Percentiles rank a stretch among this genome's conserved stretches.
phyloP scores from a whole-genome alignment of 2,888 invertebrate genomes.

The Rhimphoctona megacephalus region DNA sequence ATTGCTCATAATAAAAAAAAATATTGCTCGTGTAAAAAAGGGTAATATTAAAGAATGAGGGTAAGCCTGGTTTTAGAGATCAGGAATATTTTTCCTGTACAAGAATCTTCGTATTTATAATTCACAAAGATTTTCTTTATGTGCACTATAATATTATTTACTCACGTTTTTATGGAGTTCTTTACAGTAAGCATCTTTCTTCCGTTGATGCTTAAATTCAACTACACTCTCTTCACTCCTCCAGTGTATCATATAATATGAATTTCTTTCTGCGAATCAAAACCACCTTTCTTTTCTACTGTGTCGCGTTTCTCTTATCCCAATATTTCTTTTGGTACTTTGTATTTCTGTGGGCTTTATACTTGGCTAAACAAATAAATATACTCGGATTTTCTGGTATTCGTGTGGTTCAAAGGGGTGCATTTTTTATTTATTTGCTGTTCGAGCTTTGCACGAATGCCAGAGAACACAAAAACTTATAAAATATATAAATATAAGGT shows the following conservation, averaged over 20 bases:
- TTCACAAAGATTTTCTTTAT: conserved; percentile 41
- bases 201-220: conserved; percentile 45
- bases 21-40: conserved; percentile 43
- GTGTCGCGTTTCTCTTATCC: conserved; percentile 39
- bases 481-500: neutral
- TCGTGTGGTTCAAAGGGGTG: conserved; percentile 57
- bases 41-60: conserved; percentile 39
- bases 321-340: conserved; percentile 50
- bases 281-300: conserved; percentile 14
- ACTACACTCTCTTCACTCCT: neutral
- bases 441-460: conserved; percentile 9
- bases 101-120: conserved; percentile 43
- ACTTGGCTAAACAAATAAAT: conserved; percentile 62
- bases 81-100: conserved; percentile 9
- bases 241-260: conserved; percentile 56
- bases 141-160: conserved; percentile 21
- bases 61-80: neutral
- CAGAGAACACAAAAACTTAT: neutral
- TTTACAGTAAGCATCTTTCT: conserved; percentile 34
- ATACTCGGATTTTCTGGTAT: conserved; percentile 42
- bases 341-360: conserved; percentile 46
- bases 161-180: conserved; percentile 14
- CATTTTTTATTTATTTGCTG: conserved; percentile 31
- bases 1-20: conserved; percentile 15
- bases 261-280: conserved; percentile 51